phyloP scores from a whole-genome alignment of 1,140 invertebrate species.

The Caenorhabditis tropicalis region DNA sequence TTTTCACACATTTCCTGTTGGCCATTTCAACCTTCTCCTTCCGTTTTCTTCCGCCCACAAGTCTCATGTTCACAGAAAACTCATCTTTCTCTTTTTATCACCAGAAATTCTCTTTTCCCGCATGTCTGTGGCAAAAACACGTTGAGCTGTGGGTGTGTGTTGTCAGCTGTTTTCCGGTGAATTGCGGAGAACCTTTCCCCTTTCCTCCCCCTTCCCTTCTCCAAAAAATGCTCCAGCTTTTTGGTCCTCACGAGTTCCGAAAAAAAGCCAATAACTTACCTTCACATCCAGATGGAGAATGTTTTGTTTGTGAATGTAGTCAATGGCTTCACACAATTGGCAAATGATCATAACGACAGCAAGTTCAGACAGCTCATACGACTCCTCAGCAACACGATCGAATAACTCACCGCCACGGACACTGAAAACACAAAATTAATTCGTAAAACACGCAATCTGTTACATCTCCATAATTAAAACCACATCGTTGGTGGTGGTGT shows the following conservation, averaged over 20 bases:
- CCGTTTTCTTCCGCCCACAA: slow-evolving; percentile 1
- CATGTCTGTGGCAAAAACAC: slow-evolving; percentile 22
- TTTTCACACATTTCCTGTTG: slow-evolving; percentile 18
- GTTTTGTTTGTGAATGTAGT: slow-evolving; percentile 75
- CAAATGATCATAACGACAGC: slow-evolving; percentile 76
- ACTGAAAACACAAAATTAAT: slow-evolving; percentile 54
- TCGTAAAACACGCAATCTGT: slow-evolving; percentile 74
- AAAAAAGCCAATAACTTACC: slow-evolving; percentile 61
- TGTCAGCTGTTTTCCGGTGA: slow-evolving; percentile 42
- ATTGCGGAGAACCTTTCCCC: not conserved
- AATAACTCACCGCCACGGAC: slow-evolving; percentile 76
- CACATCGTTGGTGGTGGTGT: slow-evolving; percentile 75
- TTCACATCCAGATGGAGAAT: slow-evolving; percentile 77
- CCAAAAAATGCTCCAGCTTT: not conserved
- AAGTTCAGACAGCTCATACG: slow-evolving; percentile 75
- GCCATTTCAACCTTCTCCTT: not conserved
- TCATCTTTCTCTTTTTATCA: slow-evolving; percentile 12
- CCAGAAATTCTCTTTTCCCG: not conserved
- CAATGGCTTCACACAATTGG: slow-evolving; percentile 75
- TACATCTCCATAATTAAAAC: slow-evolving; percentile 77
- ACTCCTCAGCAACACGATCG: slow-evolving; percentile 75
- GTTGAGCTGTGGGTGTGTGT: slow-evolving; percentile 13
- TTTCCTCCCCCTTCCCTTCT: not conserved
- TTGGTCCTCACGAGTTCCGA: not conserved
- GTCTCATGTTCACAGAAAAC: slow-evolving; percentile 20